phyloP scores from a whole-genome alignment of 2,888 invertebrate genomes.

The Dryomyza anilis region DNA sequence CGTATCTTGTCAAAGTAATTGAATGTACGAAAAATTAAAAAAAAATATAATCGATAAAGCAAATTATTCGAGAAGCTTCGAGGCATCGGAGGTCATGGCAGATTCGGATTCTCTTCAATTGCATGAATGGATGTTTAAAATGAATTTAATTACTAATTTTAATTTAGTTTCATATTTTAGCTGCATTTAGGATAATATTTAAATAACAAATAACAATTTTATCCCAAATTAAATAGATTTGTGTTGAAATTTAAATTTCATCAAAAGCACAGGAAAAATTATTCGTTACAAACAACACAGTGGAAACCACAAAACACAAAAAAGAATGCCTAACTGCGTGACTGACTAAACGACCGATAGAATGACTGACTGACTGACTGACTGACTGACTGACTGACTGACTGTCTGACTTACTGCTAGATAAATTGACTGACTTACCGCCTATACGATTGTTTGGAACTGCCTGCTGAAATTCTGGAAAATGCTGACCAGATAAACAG shows the following conservation, averaged over 20 bases:
- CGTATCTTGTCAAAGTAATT: too few relatives aligned
- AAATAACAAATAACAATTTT: background rate
- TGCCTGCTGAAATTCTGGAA: too few relatives aligned
- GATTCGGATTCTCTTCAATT: too few relatives aligned
- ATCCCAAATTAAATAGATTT: background rate
- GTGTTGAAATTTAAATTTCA: background rate
- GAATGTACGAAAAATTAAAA: too few relatives aligned
- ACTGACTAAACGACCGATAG: background rate
- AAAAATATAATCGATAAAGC: background rate
- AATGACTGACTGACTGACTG: background rate
- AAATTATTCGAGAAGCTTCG: too few relatives aligned
- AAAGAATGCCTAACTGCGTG: too few relatives aligned
- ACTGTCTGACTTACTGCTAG: background rate
- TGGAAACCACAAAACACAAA: background rate
- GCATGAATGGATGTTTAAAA: too few relatives aligned
- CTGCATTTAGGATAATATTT: background rate
- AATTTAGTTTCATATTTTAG: too few relatives aligned
- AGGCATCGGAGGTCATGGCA: too few relatives aligned
- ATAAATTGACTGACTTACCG: background rate
- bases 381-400: background rate
- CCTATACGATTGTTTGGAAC: too few relatives aligned
- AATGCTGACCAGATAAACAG: constrained; percentile 14
- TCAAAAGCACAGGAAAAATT: background rate
- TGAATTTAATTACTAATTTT: too few relatives aligned
- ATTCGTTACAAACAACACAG: background rate